A percentile compares a stretch with the other conserved stretches of the same genome.
Conservation (phyloP, 2,888 invertebrate species). For the Hirudinaria manillensis region DNA sequence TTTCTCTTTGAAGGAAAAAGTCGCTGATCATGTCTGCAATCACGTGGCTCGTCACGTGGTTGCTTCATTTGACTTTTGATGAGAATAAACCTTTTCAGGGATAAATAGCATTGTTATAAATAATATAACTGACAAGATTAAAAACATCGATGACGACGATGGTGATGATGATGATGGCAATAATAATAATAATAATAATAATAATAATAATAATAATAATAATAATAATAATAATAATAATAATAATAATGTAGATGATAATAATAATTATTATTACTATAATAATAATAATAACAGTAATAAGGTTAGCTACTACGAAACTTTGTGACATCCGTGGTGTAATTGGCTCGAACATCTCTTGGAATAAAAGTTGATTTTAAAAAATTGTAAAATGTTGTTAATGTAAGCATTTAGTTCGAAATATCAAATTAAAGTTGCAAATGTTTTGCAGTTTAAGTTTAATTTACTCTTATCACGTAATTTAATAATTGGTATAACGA, state of each 20-base stretch:
- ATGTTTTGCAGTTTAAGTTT: too few species aligned
- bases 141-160: background rate
- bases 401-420: too few species aligned
- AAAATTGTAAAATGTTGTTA: too few species aligned
- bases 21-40: background rate
- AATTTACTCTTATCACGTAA: background rate
- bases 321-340: too few species aligned
- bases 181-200: constrained; percentile 1
- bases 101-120: background rate
- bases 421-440: background rate
- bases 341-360: too few species aligned
- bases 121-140: background rate
- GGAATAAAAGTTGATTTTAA: too few species aligned
- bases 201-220: constrained; percentile 12
- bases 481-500: background rate
- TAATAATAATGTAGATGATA: constrained; percentile 1
- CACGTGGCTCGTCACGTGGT: too few species aligned
- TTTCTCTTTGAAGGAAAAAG: background rate
- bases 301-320: background rate
- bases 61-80: too few species aligned
- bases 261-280: background rate
- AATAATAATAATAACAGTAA: constrained; percentile 1
- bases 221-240: constrained; percentile 9
- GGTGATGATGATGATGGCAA: background rate
- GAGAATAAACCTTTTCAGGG: too few species aligned